Percentiles rank a stretch among this genome's conserved stretches.
Evolutionary conservation across 2,113 vertebrate genomes (phyloP).

Genomic region (Pituophis catenifer): DNA sequence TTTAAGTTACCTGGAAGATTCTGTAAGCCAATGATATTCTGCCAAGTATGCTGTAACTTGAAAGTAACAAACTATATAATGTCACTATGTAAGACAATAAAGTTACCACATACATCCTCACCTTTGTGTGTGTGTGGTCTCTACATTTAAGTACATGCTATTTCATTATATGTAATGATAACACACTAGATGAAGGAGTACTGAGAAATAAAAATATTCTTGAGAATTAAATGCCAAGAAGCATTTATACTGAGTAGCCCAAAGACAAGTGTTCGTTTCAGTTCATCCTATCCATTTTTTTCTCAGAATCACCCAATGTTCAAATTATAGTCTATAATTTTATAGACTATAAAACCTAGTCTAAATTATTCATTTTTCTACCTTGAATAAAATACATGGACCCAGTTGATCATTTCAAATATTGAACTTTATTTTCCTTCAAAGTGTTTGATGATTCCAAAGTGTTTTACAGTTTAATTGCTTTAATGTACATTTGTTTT

Average conservation of each 20-base stretch:
- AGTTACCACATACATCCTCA: no score
- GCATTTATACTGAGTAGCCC: background rate
- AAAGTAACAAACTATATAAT: no score
- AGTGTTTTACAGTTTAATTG: background rate
- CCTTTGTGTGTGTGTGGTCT: no score
- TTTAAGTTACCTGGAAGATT: no score
- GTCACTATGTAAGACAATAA: no score
- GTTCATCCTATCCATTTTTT: background rate
- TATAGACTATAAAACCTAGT: no score
- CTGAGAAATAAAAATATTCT: background rate
- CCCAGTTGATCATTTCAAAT: background rate
- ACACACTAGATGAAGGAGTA: background rate
- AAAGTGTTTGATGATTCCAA: background rate
- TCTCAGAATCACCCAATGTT: background rate
- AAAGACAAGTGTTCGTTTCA: background rate
- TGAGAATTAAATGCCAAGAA: background rate
- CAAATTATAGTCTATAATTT: background rate
- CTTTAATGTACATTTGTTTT: background rate
- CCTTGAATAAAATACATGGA: background rate
- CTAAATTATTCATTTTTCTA: background rate
- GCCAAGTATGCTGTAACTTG: no score
- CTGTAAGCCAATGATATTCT: no score
- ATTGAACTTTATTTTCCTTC: background rate
- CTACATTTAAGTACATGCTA: background rate
- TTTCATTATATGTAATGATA: background rate